These are phyloP conservation scores for Tanypteryx hageni DNA, from an alignment of 2,888 invertebrate species.

Conservation along the genomic window DNA sequence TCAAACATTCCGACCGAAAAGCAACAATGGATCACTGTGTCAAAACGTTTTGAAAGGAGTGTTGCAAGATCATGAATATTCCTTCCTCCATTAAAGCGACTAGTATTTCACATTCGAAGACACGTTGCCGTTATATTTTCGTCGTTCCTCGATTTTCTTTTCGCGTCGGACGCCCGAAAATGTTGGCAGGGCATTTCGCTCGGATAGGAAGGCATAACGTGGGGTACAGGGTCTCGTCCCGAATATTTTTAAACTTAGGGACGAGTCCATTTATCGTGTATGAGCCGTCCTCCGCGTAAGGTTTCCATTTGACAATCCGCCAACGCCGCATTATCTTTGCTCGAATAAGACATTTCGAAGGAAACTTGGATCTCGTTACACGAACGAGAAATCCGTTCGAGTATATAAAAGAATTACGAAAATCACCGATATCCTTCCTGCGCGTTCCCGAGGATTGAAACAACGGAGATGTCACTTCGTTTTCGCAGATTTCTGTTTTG, in stretches of 20 bases:
- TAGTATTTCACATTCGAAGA: neutral
- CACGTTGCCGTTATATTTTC: neutral
- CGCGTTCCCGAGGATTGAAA: no score
- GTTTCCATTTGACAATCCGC: conserved; percentile 28
- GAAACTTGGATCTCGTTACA: no score
- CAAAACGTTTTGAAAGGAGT: conserved; percentile 22
- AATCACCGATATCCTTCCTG: no score
- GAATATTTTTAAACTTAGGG: neutral
- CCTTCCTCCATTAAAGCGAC: neutral
- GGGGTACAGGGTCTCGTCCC: neutral
- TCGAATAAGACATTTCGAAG: neutral
- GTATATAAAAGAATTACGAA: no score
- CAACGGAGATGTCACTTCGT: no score
- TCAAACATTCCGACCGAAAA: neutral
- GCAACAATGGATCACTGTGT: conserved; percentile 13
- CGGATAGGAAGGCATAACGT: neutral
- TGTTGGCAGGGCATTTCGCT: conserved; percentile 17
- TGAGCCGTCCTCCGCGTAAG: neutral
- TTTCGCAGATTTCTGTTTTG: no score
- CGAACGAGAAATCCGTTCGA: no score
- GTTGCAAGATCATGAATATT: conserved; percentile 12
- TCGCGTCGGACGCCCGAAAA: neutral
- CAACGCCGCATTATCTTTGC: neutral
- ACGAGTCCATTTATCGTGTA: conserved; percentile 2
- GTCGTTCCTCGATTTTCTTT: neutral